A percentile compares a stretch with the other conserved stretches of the same genome.
phyloP scores from a whole-genome alignment of 2,113 vertebrate genomes.

The Nycticryphes semicollaris region DNA sequence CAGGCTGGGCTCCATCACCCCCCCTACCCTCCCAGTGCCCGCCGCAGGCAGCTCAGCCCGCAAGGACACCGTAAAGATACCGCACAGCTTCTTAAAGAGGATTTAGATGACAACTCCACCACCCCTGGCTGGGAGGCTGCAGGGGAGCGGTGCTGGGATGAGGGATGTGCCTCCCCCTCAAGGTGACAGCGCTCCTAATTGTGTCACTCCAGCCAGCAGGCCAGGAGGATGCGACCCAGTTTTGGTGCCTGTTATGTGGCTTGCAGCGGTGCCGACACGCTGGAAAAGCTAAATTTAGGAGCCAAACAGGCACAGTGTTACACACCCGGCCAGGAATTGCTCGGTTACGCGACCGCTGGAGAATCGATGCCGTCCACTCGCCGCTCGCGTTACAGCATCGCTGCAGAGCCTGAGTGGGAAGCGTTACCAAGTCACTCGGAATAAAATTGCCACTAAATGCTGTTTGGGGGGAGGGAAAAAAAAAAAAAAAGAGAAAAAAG shows the following conservation, averaged over 20 bases:
- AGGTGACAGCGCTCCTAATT: background rate
- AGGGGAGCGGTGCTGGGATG: background rate
- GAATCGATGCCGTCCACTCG: background rate
- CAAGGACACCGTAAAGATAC: background rate
- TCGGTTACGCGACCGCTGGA: background rate
- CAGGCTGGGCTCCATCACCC: background rate
- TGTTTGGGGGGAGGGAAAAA: background rate
- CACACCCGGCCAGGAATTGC: background rate
- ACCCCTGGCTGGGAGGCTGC: background rate
- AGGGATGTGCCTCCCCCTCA: background rate
- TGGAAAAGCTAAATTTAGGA: constrained; percentile 53
- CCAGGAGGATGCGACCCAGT: constrained; percentile 35
- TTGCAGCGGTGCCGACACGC: fast-evolving
- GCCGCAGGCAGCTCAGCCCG: background rate
- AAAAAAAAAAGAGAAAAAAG: background rate
- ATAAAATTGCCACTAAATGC: constrained; percentile 50
- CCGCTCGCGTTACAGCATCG: background rate
- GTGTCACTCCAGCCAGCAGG: background rate
- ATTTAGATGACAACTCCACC: background rate
- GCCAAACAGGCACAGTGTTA: background rate
- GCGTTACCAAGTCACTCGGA: constrained; percentile 2
- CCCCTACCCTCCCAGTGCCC: no score
- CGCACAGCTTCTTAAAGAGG: background rate
- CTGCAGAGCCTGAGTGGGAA: background rate
- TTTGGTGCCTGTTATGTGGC: background rate